Base-by-base conservation (phyloP, 1,140 invertebrate genomes). In the Reticulitermes speratus region DNA sequence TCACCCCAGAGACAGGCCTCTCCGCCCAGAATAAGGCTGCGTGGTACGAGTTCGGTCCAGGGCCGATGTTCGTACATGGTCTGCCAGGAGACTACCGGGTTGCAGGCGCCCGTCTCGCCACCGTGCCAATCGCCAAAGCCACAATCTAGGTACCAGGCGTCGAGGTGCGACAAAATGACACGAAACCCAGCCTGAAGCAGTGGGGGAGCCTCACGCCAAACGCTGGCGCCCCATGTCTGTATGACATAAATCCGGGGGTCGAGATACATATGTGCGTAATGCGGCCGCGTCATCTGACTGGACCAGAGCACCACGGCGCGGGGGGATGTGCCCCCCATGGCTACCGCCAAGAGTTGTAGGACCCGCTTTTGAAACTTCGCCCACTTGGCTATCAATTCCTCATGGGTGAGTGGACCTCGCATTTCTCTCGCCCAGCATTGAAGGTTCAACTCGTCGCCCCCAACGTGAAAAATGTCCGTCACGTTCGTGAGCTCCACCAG, bases 381-480 rank as follows among this genome's bases (percentile, higher is more conserved):
- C 96, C 96, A 97, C 8, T 96, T 90, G 3, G 94, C 93, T 59
- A 85, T 38, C 30, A 85, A 25, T 25, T 75, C 55, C 65, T 85
- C 44, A 25, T 69, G 59, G 14, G 65, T 23, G 19, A 45, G 6
- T 14, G 38, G 12, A n/a, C 32, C 65, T 14, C 30, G 2, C 55
- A 75, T 7, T 12, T 48, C 48, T 8, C 19, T 85, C 9, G 52
- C 52, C 85, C 85, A 85, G 65, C 85, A 85, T 8, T 85, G 30
- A 5, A 75, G 69, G 59, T 85, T 75, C 44, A 85, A 59, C 89
- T 98, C 96, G 89, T 97, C 96, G 0, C 96, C 97, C 44, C 97
- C 97, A 96, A 97, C 97, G 89, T 98, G 97, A 90, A 97, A 97
- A 0, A 97, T 91, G 88, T 96, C 96, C 0, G 95, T 94, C 44